phyloP scores from a whole-genome alignment of 2,888 invertebrate genomes.

The Petrophora chlorosata region DNA sequence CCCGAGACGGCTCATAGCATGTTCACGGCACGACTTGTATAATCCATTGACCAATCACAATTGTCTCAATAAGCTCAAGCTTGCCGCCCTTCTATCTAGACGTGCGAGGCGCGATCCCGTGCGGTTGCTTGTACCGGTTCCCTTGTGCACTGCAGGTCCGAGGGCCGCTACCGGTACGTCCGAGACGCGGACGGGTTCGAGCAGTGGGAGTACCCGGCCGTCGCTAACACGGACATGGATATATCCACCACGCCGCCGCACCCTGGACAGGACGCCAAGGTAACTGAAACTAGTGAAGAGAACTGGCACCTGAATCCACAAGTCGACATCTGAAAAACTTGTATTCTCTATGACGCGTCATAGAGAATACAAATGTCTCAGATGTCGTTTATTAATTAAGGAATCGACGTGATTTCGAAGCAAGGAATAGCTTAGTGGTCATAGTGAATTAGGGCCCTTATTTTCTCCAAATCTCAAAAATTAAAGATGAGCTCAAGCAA shows the following conservation, averaged over 20 bases:
- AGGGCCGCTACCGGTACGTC: slow-evolving; percentile 85
- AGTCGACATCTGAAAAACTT: too few relatives aligned
- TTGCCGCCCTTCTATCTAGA: background rate
- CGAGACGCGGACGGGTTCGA: slow-evolving; percentile 81
- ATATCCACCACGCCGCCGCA: slow-evolving; percentile 79
- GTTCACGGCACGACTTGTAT: background rate
- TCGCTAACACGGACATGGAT: slow-evolving; percentile 76
- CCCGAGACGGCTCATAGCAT: too few relatives aligned
- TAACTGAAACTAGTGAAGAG: too few relatives aligned
- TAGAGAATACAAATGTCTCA: too few relatives aligned
- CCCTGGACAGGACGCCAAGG: slow-evolving; percentile 42
- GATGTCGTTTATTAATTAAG: too few relatives aligned
- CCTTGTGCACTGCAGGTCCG: slow-evolving; percentile 73
- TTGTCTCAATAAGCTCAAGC: background rate
- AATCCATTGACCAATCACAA: background rate
- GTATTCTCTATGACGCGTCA: too few relatives aligned
- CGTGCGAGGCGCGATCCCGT: slow-evolving; percentile 4
- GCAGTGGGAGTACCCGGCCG: slow-evolving; percentile 85
- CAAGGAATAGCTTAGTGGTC: too few relatives aligned
- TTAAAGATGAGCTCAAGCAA: too few relatives aligned
- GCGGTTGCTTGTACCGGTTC: slow-evolving; percentile 42
- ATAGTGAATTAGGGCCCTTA: too few relatives aligned
- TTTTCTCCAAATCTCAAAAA: too few relatives aligned
- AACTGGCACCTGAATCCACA: too few relatives aligned
- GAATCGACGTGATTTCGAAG: too few relatives aligned